Conservation (phyloP, 2,113 vertebrate genomes). For the Prionailurus bengalensis region DNA sequence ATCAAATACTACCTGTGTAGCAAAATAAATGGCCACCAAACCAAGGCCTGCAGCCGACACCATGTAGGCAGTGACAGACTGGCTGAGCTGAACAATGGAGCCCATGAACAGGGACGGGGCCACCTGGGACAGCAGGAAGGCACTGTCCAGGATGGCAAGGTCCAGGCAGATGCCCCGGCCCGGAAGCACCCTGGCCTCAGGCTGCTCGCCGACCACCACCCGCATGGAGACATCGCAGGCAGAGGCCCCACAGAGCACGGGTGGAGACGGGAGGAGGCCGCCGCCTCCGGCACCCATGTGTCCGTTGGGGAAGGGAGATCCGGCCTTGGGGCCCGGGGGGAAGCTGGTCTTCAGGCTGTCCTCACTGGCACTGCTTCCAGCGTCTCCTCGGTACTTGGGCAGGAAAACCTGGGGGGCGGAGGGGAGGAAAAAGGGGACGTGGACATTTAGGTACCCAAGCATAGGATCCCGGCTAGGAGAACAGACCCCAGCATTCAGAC, state of each 20-base stretch:
- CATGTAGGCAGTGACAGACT: conserved; percentile 92
- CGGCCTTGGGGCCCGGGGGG: conserved; percentile 77
- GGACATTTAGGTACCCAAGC: background rate
- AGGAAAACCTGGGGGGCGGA: conserved; percentile 88
- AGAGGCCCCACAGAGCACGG: conserved; percentile 83
- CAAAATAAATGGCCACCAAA: conserved; percentile 91
- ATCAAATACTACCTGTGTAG: conserved; percentile 91
- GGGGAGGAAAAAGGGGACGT: rapidly evolving
- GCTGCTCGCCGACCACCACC: conserved; percentile 77
- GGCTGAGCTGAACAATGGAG: conserved; percentile 91
- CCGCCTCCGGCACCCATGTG: conserved; percentile 38
- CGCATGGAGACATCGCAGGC: conserved; percentile 85
- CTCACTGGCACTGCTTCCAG: conserved; percentile 36
- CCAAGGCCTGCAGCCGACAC: conserved; percentile 89
- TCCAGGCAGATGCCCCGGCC: conserved; percentile 93
- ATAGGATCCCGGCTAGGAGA: background rate
- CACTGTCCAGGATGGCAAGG: conserved; percentile 94
- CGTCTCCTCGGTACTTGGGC: conserved; percentile 86
- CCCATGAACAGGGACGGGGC: conserved; percentile 92
- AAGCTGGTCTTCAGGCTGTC: conserved; percentile 75
- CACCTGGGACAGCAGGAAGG: conserved; percentile 94
- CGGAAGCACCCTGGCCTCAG: conserved; percentile 32
- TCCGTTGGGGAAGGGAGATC: conserved; percentile 84
- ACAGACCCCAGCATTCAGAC: background rate
- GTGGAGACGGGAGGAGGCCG: conserved; percentile 48